Percentiles rank a stretch among this genome's conserved stretches.
These are phyloP conservation scores for Lithophane leautieri DNA, from an alignment of 2,888 invertebrate species.

Conservation along the genomic window DNA sequence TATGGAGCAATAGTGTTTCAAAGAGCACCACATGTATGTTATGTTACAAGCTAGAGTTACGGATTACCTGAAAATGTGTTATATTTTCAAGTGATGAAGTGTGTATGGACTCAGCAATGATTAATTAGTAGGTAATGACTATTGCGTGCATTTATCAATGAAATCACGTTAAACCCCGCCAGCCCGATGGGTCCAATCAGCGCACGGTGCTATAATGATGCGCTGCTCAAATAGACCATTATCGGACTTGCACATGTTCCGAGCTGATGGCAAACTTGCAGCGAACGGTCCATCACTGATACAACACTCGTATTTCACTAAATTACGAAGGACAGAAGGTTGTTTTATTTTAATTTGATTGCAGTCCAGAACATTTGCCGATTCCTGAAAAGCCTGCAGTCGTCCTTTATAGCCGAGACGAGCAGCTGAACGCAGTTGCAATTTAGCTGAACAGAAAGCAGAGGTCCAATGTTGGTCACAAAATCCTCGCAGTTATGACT, in stretches of 20 bases:
- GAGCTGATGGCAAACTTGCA: constrained; percentile 25
- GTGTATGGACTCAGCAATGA: background rate
- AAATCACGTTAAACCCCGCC: background rate
- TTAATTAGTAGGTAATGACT: background rate
- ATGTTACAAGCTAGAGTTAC: background rate
- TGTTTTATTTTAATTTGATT: too few species aligned
- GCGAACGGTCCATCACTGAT: constrained; percentile 41
- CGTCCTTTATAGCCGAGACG: background rate
- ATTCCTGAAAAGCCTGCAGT: background rate
- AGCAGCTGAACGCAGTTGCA: too few species aligned
- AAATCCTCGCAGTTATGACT: background rate
- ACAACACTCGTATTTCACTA: background rate
- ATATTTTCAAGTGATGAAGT: background rate
- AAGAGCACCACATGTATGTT: background rate
- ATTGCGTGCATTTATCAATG: background rate
- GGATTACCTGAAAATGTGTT: background rate
- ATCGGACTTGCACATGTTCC: constrained; percentile 18
- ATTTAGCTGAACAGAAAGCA: background rate
- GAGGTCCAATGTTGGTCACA: background rate
- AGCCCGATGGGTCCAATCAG: background rate
- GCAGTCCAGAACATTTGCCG: background rate
- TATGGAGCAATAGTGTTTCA: background rate
- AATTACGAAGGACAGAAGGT: constrained; percentile 7
- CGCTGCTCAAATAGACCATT: constrained; percentile 27
- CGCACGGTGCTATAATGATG: constrained; percentile 1